Base-by-base conservation (phyloP, 2,888 invertebrate genomes). In the Trilocha varians region DNA sequence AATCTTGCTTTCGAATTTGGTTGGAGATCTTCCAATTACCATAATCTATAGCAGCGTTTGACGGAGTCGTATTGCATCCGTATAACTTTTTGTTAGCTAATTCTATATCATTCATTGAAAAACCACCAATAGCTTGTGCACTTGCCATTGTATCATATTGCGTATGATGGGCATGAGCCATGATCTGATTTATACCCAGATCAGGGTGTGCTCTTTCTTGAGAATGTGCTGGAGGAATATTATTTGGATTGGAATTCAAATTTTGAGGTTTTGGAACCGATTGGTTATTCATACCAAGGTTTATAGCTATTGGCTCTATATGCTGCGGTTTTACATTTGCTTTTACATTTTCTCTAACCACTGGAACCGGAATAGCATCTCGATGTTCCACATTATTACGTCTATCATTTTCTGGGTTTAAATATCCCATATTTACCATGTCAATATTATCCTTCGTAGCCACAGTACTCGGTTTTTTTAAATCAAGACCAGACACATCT, bases 341-440 rank as follows among this genome's bases (percentile, higher is more conserved):
- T 59, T 75, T 79, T 1, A 58, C 16, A 32, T 64, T 45, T 14
- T 82, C 77, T 49, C 69, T 61, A 13, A 56, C 39, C 38, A 55
- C 44, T 15, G 65, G 50, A 35, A 60, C 62, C 42, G 57, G 67
- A 42, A 72, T 65, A 17, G 60, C 52, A 34, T 70, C 64, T 46
- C 67, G 69, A 13, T 48, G 45, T 32, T 79, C 78, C 25, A 50
- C 61, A 43, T 57, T 66, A 47, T 48, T 64, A 44, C 73, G 62
- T 43, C 76, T 65, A 15, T 78, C 80, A 36, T 50, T 57, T 2
- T 85, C 84, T 4, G 73, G 60, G 46, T 78, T 78, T 64, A 82
- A 69, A 49, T 86, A 87, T 3, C 86, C 85, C 83, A 86, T 83
- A 50, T 85, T 86, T 2, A 86, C 69, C 83, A 87, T 83, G 52